Evolutionary conservation across 2,797 vertebrate genomes (phyloP).

Genomic region (Clarias fuscus): DNA sequence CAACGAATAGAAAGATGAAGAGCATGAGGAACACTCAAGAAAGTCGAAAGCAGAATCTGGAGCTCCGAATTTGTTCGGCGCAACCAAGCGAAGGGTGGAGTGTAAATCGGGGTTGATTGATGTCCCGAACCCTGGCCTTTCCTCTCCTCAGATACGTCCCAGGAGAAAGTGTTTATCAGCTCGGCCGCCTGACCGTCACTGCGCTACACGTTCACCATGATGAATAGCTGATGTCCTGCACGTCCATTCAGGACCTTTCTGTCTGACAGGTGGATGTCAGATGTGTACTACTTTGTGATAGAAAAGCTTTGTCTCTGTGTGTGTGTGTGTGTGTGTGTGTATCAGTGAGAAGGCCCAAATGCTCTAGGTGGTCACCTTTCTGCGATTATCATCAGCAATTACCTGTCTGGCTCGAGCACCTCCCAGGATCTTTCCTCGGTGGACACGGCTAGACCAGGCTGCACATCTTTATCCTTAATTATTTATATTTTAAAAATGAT

Average conservation of each 20-base stretch:
- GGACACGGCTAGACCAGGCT: not conserved
- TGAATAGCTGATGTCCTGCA: slow-evolving; percentile 12
- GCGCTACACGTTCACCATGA: slow-evolving; percentile 7
- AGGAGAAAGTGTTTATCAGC: slow-evolving; percentile 32
- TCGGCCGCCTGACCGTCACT: not conserved
- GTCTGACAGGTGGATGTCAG: slow-evolving; percentile 9
- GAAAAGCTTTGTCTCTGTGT: not conserved
- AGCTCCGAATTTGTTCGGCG: not conserved
- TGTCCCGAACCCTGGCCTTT: slow-evolving; percentile 38
- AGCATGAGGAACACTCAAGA: not conserved
- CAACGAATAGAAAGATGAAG: not conserved
- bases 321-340: not conserved
- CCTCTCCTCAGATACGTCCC: slow-evolving; percentile 27
- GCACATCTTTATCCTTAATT: not conserved
- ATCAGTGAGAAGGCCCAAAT: not conserved
- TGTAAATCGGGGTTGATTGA: slow-evolving; percentile 38
- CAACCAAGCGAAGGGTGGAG: not conserved
- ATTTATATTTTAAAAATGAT: not conserved
- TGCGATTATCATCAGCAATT: slow-evolving; percentile 34
- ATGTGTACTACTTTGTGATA: not conserved
- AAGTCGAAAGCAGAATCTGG: not conserved
- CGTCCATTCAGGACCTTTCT: slow-evolving; percentile 4
- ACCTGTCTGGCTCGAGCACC: not conserved
- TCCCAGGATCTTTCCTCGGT: not conserved
- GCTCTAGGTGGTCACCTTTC: slow-evolving; percentile 1